Percentiles rank a stretch among this genome's conserved stretches.
phyloP scores from a whole-genome alignment of 2,113 vertebrate species.

The Hepsetus odoe region DNA sequence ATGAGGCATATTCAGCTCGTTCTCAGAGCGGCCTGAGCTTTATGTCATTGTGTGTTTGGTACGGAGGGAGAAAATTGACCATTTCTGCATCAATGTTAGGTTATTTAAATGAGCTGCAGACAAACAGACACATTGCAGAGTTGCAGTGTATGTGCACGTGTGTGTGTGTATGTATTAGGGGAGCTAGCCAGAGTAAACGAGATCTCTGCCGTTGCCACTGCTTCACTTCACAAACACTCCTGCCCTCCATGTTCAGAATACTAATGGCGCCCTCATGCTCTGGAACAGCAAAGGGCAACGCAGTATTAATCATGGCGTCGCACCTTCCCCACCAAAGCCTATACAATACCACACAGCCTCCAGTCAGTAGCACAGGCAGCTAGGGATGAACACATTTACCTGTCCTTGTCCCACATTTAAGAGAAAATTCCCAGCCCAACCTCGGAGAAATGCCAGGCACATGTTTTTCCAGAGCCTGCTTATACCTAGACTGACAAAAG shows the following conservation, averaged over 20 bases:
- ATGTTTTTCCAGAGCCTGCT: background rate
- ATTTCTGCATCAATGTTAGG: constrained; percentile 9
- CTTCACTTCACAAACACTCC: constrained; percentile 62
- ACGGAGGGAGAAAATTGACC: constrained; percentile 8
- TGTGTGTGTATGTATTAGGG: constrained; percentile 20
- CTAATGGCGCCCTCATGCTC: constrained; percentile 70
- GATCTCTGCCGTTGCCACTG: constrained; percentile 44
- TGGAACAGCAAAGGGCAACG: constrained; percentile 76
- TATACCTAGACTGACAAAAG: background rate
- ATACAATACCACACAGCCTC: constrained; percentile 41
- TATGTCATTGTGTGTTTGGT: constrained; percentile 62
- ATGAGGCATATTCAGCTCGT: too few relatives aligned
- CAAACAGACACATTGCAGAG: constrained; percentile 24
- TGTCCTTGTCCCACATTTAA: constrained; percentile 15
- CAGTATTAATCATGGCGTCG: constrained; percentile 75
- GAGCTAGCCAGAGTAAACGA: constrained; percentile 44
- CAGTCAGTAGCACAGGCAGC: constrained; percentile 13
- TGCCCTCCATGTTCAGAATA: constrained; percentile 69
- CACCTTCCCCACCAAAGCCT: constrained; percentile 53
- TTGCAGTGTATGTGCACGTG: constrained; percentile 16
- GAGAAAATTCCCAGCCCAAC: constrained; percentile 3
- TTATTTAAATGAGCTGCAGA: constrained; percentile 23
- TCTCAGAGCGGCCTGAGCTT: constrained; percentile 58
- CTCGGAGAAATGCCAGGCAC: background rate
- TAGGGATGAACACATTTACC: background rate